Conservation (phyloP, 1,140 invertebrate genomes). For the Calephelis nemesis region DNA sequence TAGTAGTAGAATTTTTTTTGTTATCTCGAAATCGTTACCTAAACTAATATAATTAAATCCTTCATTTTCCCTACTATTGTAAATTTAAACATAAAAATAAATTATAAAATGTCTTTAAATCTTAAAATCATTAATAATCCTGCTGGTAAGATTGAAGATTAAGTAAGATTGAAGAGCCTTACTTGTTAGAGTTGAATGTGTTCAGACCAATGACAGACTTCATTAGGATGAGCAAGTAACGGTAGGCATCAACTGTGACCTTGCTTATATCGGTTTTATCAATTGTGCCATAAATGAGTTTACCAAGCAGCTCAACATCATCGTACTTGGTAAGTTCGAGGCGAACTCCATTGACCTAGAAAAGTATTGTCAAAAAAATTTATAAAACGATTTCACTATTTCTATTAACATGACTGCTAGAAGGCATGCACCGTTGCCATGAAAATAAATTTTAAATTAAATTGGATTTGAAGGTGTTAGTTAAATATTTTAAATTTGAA, state of each 20-base stretch:
- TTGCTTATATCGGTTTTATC: slow-evolving; percentile 40
- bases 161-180: slow-evolving; percentile 35
- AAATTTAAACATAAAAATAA: too few species aligned
- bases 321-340: slow-evolving; percentile 51
- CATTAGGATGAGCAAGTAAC: slow-evolving; percentile 56
- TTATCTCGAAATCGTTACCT: too few species aligned
- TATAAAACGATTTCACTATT: not conserved
- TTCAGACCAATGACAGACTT: slow-evolving; percentile 55
- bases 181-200: slow-evolving; percentile 49
- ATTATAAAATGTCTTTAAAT: too few species aligned
- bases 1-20: too few species aligned
- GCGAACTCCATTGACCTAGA: slow-evolving; percentile 51
- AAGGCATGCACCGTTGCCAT: not conserved
- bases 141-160: too few species aligned
- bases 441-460: not conserved
- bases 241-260: slow-evolving; percentile 46
- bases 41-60: too few species aligned
- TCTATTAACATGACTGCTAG: too few species aligned
- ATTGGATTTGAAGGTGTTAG: not conserved
- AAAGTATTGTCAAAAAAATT: slow-evolving; percentile 5
- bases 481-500: not conserved
- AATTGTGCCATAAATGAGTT: slow-evolving; percentile 52
- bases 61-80: too few species aligned
- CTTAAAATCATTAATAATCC: too few species aligned
- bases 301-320: slow-evolving; percentile 56